Base-by-base conservation (phyloP, 2,113 vertebrate genomes). In the Planiliza haematocheilus region DNA sequence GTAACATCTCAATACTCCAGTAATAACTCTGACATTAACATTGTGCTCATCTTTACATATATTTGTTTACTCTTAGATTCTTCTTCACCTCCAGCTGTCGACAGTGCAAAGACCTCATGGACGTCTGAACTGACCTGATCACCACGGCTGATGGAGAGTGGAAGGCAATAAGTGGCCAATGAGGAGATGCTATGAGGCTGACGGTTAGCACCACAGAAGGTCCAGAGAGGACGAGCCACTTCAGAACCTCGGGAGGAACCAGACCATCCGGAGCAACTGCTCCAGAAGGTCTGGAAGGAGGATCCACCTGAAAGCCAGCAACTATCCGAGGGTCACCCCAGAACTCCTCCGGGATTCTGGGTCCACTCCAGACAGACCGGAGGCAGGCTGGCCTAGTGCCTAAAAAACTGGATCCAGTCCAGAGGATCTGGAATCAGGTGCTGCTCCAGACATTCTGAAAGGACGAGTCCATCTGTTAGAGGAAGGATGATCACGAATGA, bases 11-110 rank as follows among this genome's bases (percentile, higher is more conserved):
- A 86, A 87, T 84, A 90, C 90, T 92, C 53, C 71, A 57, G 56
- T 86, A 86, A 70, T 86, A 72, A 85, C 75, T 76, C 82, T 82
- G 21, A 90, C 79, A 87, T 79, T 87, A 67, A 89, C 84, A 84
- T 92, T 94, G 93, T 94, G 93, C 91, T 94, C 89, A 83, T 92
- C 73, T 84, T 88, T 83, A 88, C 83, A 89, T 68, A 69, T 79
- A 81, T 79, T 84, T 37, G 78, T 74, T 71, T 13, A 81, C 80
- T 72, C 55, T 80, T 81, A 70, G 36, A 66, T 91, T 80, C 85
- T 55, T 73, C 24, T 30, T 30, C 76, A 66, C 80, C 74, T 84
- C 85, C 79, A 81, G 74, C 68, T 83, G 61, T 87, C 63, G 16
- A 86, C 80, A 81, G 88, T 86, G 66, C 86, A 81, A 76, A 79